These are phyloP conservation scores for Piprites chloris DNA, from an alignment of 2,113 vertebrate genomes.

Conservation along the genomic window DNA sequence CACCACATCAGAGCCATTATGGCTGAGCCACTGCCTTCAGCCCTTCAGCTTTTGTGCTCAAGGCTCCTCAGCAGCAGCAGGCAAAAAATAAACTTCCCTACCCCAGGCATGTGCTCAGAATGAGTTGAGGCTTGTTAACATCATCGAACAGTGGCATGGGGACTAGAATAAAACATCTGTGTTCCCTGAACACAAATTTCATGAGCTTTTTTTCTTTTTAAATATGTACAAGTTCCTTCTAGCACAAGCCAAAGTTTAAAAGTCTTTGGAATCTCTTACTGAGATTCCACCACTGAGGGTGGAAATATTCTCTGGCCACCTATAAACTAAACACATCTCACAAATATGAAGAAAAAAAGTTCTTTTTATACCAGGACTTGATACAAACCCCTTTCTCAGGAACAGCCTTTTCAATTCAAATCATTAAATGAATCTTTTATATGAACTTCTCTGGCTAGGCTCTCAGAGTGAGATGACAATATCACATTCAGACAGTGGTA, in stretches of 20 bases:
- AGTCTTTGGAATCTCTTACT: neutral
- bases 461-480: neutral
- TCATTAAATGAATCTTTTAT: neutral
- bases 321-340: neutral
- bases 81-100: neutral
- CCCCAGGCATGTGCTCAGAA: neutral
- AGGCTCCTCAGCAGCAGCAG: neutral
- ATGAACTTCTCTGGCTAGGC: neutral
- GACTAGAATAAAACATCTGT: neutral
- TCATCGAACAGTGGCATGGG: neutral
- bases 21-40: neutral
- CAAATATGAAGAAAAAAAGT: neutral
- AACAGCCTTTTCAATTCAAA: neutral
- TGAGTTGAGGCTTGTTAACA: neutral
- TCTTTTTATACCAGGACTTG: neutral
- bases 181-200: neutral
- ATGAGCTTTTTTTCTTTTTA: neutral
- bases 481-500: neutral
- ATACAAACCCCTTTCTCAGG: neutral
- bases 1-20: fast-evolving
- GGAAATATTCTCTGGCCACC: neutral
- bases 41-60: neutral
- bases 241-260: neutral
- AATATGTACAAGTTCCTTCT: neutral
- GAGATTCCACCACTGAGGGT: too few species aligned